Evolutionary conservation across 2,888 invertebrate genomes (phyloP).

Genomic region (Aphidius colemani): DNA sequence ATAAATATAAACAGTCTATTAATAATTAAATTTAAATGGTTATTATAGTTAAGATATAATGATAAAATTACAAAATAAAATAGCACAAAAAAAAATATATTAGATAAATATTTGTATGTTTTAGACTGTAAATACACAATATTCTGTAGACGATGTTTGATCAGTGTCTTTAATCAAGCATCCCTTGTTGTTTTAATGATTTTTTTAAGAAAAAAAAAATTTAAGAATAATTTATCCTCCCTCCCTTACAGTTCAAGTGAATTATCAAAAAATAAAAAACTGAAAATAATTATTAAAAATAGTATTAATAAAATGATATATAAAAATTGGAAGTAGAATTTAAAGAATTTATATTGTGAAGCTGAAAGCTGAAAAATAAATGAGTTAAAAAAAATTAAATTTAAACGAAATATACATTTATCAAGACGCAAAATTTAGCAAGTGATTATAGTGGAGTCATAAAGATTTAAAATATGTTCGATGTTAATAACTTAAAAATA

Average conservation of each 20-base stretch:
- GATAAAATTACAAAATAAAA: slow-evolving; percentile 35
- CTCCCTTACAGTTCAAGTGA: too few species aligned
- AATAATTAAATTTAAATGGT: slow-evolving; percentile 38
- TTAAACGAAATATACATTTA: slow-evolving; percentile 25
- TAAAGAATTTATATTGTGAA: slow-evolving; percentile 13
- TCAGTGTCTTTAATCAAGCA: too few species aligned
- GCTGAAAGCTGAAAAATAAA: slow-evolving; percentile 1
- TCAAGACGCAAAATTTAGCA: slow-evolving; percentile 30
- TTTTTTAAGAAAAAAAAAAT: too few species aligned
- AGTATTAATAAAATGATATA: slow-evolving; percentile 31
- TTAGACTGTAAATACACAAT: slow-evolving; percentile 47
- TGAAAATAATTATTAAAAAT: slow-evolving; percentile 38
- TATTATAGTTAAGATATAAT: slow-evolving; percentile 33
- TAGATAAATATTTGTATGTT: slow-evolving; percentile 51
- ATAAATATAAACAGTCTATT: slow-evolving; percentile 30
- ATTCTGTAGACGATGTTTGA: slow-evolving; percentile 20
- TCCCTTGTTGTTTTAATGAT: too few species aligned
- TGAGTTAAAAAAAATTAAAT: too few species aligned
- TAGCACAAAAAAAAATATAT: slow-evolving; percentile 41
- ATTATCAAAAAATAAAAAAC: slow-evolving; percentile 7
- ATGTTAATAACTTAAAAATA: slow-evolving; percentile 34
- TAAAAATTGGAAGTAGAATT: slow-evolving; percentile 12
- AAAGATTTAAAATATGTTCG: slow-evolving; percentile 41
- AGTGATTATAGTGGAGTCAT: slow-evolving; percentile 28
- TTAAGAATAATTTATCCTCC: too few species aligned